phyloP scores from a whole-genome alignment of 2,797 vertebrate genomes.

The Schizopygopsis pylzovi region DNA sequence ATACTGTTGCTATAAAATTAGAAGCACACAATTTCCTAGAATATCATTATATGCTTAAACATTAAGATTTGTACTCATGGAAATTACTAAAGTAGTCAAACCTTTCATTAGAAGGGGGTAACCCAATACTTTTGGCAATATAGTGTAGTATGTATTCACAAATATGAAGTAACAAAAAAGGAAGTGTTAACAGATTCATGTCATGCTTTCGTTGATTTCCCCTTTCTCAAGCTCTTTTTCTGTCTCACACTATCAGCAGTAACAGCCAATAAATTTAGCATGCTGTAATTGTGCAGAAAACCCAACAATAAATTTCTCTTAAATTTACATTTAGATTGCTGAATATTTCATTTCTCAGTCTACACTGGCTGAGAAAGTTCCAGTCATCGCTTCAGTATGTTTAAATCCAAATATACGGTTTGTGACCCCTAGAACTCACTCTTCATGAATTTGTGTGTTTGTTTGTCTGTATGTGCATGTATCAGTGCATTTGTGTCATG shows the following conservation, averaged over 20 bases:
- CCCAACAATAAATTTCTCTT: constrained; percentile 81
- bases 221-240: constrained; percentile 39
- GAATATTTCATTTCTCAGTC: constrained; percentile 81
- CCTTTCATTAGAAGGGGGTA: too few species aligned
- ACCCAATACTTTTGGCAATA: too few species aligned
- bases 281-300: constrained; percentile 80
- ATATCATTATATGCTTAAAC: too few species aligned
- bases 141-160: neutral
- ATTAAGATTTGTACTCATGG: too few species aligned
- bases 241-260: constrained; percentile 27
- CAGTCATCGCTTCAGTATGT: constrained; percentile 30
- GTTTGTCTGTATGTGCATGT: neutral
- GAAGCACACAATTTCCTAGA: too few species aligned
- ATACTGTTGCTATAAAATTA: too few species aligned
- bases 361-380: constrained; percentile 57
- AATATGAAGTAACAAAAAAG: constrained; percentile 10
- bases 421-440: neutral
- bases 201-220: constrained; percentile 13
- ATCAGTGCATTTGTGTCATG: neutral
- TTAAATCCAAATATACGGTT: constrained; percentile 46
- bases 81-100: too few species aligned
- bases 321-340: constrained; percentile 88
- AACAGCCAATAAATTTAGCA: constrained; percentile 79
- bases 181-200: constrained; percentile 12
- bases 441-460: neutral